Base-by-base conservation (phyloP, 1,140 invertebrate genomes). In the Laodelphax striatellus region DNA sequence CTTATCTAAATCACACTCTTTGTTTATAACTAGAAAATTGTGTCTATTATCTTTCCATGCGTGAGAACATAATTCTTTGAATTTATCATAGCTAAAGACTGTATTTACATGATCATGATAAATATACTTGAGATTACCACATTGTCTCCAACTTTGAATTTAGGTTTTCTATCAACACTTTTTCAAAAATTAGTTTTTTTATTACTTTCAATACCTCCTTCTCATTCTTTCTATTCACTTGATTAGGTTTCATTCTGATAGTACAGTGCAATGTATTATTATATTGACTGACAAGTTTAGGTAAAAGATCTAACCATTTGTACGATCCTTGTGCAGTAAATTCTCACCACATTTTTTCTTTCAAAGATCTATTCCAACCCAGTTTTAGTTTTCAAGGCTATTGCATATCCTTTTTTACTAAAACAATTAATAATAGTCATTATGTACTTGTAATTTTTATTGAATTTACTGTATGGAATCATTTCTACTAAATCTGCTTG, bases 401-500 rank as follows among this genome's bases (percentile, higher is more conserved):
- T 42, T n/a, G 70, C 70, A 71, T 70, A 79, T 17, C 72, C 71
- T 65, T 67, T 74, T 69, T 76, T 79, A 53, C 68, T 70, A 65
- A 76, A 77, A 24, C 65, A 62, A 66, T 79, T 73, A 57, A 79
- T 77, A 8, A 76, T 68, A 21, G 69, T 72, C 53, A 80, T 62
- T 41, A 79, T 65, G 62, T 74, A 78, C 57, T 70, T 71, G 64
- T 66, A 72, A 22, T 68, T 67, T 46, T 69, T 66, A 68, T 79
- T 78, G 28, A 64, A 21, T 61, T 63, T 63, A 22, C 63, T 60
- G 65, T 69, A 70, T 0, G 57, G 62, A 46, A 66, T 63, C 70
- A 75, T 72, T 28, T 66, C 65, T 3, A 68, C 59, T 2, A 66
- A 55, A 62, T 67, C 66, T 13, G 55, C 58, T 54, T 64, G 60